These are phyloP conservation scores for Blera fallax DNA, from an alignment of 2,888 invertebrate species.

Conservation along the genomic window DNA sequence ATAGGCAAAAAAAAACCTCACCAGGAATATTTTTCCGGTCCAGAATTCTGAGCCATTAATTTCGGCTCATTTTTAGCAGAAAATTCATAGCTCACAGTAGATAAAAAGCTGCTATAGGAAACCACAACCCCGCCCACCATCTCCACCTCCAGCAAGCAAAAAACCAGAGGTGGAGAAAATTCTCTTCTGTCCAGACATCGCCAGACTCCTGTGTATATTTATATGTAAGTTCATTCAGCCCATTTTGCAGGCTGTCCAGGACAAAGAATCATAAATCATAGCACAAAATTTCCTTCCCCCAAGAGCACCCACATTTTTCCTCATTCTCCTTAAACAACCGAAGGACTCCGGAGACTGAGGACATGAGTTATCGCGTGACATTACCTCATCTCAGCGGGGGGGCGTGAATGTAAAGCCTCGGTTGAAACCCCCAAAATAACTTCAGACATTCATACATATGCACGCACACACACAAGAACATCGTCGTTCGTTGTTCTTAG, in stretches of 20 bases:
- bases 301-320: conserved; percentile 33
- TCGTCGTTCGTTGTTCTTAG: conserved; percentile 26
- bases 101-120: conserved; percentile 9
- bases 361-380: conserved; percentile 71
- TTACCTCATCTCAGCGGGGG: conserved; percentile 56
- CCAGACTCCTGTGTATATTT: conserved; percentile 8
- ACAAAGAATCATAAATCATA: conserved; percentile 68
- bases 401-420: conserved; percentile 21
- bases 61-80: conserved; percentile 27
- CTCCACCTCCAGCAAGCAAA: not conserved
- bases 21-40: not conserved
- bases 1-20: not conserved
- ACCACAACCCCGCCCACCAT: conserved; percentile 17
- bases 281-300: conserved; percentile 63
- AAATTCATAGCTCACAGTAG: not conserved
- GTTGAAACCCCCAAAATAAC: conserved; percentile 18
- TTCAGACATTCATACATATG: not conserved
- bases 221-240: conserved; percentile 41
- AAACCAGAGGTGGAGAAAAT: not conserved
- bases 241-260: conserved; percentile 57
- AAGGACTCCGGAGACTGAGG: conserved; percentile 55
- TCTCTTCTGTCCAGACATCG: conserved; percentile 30
- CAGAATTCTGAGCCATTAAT: conserved; percentile 10
- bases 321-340: conserved; percentile 4
- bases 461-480: not conserved